Percentiles rank a stretch among this genome's conserved stretches.
phyloP scores from a whole-genome alignment of 2,888 invertebrate species.

The Odontomyia ornata region DNA sequence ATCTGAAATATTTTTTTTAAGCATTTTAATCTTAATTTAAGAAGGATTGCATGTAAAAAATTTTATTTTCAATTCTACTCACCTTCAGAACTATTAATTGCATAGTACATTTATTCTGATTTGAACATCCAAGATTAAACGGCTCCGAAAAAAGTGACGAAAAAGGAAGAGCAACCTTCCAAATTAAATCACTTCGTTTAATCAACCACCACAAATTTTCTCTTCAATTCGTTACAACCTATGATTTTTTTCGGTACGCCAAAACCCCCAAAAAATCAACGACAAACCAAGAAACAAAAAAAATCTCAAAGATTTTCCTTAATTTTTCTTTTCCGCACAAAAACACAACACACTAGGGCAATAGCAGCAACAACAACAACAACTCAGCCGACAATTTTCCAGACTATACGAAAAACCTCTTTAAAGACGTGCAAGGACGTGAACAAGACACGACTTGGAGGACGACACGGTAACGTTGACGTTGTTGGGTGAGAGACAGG shows the following conservation, averaged over 20 bases:
- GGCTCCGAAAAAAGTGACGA: not conserved
- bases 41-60: no score
- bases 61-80: no score
- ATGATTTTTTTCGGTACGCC: not conserved
- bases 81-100: constrained; percentile 64
- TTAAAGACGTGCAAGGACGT: not conserved
- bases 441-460: not conserved
- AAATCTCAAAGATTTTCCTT: not conserved
- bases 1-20: no score
- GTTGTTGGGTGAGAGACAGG: no score
- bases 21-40: no score
- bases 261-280: no score
- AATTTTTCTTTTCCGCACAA: not conserved
- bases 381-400: not conserved
- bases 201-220: not conserved
- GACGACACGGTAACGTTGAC: no score
- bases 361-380: not conserved
- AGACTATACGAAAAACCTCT: not conserved
- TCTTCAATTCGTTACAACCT: not conserved
- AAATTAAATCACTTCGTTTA: constrained; percentile 22
- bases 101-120: constrained; percentile 62
- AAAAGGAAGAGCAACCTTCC: no score
- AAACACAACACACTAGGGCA: not conserved
- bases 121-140: constrained; percentile 47
- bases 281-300: no score